Evolutionary conservation across 1,140 invertebrate species (phyloP), one percentile per base, ranked within the genome.

Genomic region (Pteromalus puparum): DNA sequence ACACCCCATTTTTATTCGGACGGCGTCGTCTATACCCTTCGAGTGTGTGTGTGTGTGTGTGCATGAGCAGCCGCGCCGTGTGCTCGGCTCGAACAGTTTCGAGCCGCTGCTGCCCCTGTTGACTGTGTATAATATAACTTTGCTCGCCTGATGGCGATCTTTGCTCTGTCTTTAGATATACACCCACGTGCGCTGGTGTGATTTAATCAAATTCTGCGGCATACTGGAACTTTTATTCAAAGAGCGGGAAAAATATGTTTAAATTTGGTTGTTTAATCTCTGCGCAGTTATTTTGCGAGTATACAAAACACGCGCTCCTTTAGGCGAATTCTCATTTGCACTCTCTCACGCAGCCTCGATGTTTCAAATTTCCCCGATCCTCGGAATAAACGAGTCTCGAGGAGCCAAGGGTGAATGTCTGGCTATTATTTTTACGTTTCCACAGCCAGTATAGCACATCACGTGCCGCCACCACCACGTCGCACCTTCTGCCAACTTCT

Each of bases 1-100:
- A 93, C 92, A 93, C 92, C 92, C 92, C 90, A 93, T 93, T 93
- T 93, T 93, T 93, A 93, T 93, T 93, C 92, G 90, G 87, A 80
- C 81, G 87, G 88, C 92, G 92, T 93, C 92, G 92, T 93, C 90
- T 90, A 85, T 42, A 84, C 24, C 68, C 26, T 21, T 5, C 6
- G 30, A 30, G 10, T 38, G 2, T 15, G 30, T 74, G 21, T 74
- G 6, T 18, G 6, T 34, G 2, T 15, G 30, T 46, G 21, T 46
- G 9, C 28, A 30, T 12, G 9, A 9, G 2, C 1, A 21, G 12
- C 21, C 30, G 30, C 30, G 30, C 30, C 30, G 4, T 7, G 7
- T n/a, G 26, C 7, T 10, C 73, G 73, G 38, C 6, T 42, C 9
- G 15, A n/a, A 34, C 10, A 38, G 15, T 15, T 74, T 24, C 21